Evolutionary conservation across 2,888 invertebrate species (phyloP), one percentile per base, ranked within the genome.

Genomic region (Dryococelus australis): DNA sequence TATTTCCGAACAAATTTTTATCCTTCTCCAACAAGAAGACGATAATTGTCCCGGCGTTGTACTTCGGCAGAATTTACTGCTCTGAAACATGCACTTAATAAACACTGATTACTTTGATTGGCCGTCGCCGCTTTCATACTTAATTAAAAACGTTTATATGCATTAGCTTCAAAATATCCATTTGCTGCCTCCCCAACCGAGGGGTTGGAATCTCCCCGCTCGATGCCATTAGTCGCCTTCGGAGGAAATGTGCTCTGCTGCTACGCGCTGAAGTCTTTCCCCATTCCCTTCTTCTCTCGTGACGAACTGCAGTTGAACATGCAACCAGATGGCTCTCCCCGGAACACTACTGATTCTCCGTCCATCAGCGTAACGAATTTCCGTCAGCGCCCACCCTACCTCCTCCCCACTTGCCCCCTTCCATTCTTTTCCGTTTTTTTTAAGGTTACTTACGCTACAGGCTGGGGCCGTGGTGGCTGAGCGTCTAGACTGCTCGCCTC

Each of bases 291-390:
- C 20, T n/a, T 20, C n/a, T 20, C 10, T 3, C n/a, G 65, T 65
- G 65, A 65, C n/a, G 8, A 65, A 65, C 65, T 65, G 65, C 65
- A 65, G 24, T 65, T 20, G 20, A 20, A 65, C 65, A 65, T 65
- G 65, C 65, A 65, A 65, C 65, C n/a, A 9, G 65, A n/a, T n/a
- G 20, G 65, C 65, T 65, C n/a, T 16, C 65, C 65, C n/a, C 16
- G 65, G 65, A 65, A 65, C 65, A 20, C 65, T 65, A 65, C 1
- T 8, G 20, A 6, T 65, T 65, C 65, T n/a, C 16, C 65, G 65
- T 65, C 65, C 65, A 65, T 65, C 65, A 65, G n/a, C 65, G 65
- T 65, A 65, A 65, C 65, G 65, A 65, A 65, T n/a, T 65, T 65
- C 65, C n/a, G 65, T 65, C 1, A 65, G 24, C 65, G 2, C 65